A percentile compares a stretch with the other conserved stretches of the same genome.
phyloP scores from a whole-genome alignment of 2,888 invertebrate genomes.

The Dryocosmus kuriphilus region DNA sequence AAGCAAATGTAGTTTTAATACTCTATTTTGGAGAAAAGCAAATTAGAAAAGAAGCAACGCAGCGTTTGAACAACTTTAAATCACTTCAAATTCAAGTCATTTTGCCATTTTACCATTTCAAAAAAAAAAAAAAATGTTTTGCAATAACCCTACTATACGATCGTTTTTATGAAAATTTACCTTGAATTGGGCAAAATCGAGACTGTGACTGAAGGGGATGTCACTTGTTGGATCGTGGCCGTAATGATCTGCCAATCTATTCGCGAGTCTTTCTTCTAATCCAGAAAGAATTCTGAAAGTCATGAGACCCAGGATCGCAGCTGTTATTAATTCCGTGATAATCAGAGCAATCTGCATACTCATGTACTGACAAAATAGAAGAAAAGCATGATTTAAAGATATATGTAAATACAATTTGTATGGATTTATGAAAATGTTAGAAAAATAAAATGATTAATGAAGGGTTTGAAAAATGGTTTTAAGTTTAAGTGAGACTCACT shows the following conservation, averaged over 20 bases:
- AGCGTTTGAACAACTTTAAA: too few species aligned
- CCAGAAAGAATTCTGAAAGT: slow-evolving; percentile 75
- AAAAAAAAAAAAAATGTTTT: too few species aligned
- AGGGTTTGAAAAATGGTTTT: neutral
- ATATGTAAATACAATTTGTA: slow-evolving; percentile 26
- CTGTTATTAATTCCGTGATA: slow-evolving; percentile 76
- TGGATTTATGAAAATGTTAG: neutral
- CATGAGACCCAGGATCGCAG: slow-evolving; percentile 72
- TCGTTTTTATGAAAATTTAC: slow-evolving; percentile 67
- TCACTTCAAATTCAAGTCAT: too few species aligned
- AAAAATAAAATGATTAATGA: neutral
- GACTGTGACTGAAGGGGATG: slow-evolving; percentile 75
- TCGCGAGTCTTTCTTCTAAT: slow-evolving; percentile 72
- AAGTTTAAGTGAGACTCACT: slow-evolving; percentile 60
- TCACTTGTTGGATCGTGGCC: slow-evolving; percentile 73
- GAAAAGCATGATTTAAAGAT: neutral
- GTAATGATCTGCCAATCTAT: slow-evolving; percentile 73
- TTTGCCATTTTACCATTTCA: too few species aligned
- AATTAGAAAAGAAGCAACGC: too few species aligned
- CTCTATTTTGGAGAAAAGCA: too few species aligned
- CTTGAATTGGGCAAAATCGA: slow-evolving; percentile 78
- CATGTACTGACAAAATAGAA: slow-evolving; percentile 75
- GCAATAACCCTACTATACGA: too few species aligned
- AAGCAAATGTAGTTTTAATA: too few species aligned
- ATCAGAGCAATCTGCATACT: slow-evolving; percentile 77